Conservation (phyloP, 1,140 invertebrate genomes). For the Neelides sp. region DNA sequence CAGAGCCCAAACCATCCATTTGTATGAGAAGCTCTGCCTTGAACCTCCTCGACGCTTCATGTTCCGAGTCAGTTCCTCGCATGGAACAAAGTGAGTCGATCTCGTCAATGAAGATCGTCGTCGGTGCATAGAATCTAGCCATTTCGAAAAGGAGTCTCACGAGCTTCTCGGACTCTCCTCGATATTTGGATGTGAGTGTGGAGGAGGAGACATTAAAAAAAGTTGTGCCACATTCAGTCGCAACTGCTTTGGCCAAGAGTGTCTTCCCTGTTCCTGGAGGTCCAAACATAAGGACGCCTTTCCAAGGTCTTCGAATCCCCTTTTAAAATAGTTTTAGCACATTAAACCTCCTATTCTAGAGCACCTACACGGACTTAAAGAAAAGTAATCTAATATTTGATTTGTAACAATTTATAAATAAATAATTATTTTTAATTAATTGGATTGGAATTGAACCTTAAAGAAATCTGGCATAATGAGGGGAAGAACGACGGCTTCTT, state of each 20-base stretch:
- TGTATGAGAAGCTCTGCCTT: conserved; percentile 60
- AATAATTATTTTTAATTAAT: no score
- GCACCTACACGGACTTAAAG: no score
- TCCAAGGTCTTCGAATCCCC: conserved; percentile 48
- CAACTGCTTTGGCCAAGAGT: conserved; percentile 53
- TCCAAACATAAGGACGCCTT: conserved; percentile 49
- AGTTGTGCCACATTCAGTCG: conserved; percentile 58
- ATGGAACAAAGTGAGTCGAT: conserved; percentile 55
- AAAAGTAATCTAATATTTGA: no score
- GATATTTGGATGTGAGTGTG: conserved; percentile 57
- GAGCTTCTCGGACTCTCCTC: conserved; percentile 62
- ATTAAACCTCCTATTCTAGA: no score
- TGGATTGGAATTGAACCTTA: conserved; percentile 38
- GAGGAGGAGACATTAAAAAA: conserved; percentile 61
- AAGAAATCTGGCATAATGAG: conserved; percentile 57
- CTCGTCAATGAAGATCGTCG: conserved; percentile 62
- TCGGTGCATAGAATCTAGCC: conserved; percentile 56
- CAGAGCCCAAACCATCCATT: conserved; percentile 49
- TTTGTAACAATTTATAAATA: no score
- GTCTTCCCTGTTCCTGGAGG: conserved; percentile 53
- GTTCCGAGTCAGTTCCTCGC: conserved; percentile 51
- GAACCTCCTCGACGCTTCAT: conserved; percentile 55
- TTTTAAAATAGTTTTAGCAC: conserved; percentile 16
- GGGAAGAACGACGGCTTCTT: conserved; percentile 58
- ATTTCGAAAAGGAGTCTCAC: conserved; percentile 58